These are phyloP conservation scores for Tribolium castaneum DNA, from an alignment of 1,140 invertebrate species.

Conservation along the genomic window DNA sequence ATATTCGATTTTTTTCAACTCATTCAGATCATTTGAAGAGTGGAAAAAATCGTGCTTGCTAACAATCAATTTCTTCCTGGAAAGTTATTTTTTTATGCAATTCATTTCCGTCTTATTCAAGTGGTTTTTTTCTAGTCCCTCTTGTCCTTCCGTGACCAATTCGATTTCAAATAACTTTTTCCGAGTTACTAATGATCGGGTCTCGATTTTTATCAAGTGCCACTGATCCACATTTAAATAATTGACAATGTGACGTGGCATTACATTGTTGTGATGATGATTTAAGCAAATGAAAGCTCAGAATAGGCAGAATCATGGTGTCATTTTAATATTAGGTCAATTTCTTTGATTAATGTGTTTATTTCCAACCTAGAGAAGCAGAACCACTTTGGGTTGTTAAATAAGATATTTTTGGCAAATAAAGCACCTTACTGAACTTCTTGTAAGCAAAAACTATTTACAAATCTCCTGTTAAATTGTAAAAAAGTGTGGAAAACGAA, in stretches of 20 bases:
- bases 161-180: constrained; percentile 18
- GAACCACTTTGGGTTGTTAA: no score
- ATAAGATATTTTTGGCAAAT: no score
- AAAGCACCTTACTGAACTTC: no score
- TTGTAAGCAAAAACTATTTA: no score
- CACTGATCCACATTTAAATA: neutral
- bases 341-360: neutral
- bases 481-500: no score
- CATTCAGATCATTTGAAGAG: neutral
- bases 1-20: neutral
- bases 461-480: no score
- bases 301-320: constrained; percentile 11
- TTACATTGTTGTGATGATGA: neutral
- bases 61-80: constrained; percentile 23
- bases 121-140: constrained; percentile 5
- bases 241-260: neutral
- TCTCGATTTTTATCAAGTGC: neutral
- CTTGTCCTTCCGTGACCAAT: constrained; percentile 21
- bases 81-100: constrained; percentile 24
- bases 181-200: constrained; percentile 1
- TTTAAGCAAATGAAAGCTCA: neutral
- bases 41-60: neutral
- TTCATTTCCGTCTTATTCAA: constrained; percentile 17
- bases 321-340: neutral
- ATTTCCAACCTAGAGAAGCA: neutral